Conservation (phyloP, 2,888 invertebrate species). For the Gnatocerus cornutus region DNA sequence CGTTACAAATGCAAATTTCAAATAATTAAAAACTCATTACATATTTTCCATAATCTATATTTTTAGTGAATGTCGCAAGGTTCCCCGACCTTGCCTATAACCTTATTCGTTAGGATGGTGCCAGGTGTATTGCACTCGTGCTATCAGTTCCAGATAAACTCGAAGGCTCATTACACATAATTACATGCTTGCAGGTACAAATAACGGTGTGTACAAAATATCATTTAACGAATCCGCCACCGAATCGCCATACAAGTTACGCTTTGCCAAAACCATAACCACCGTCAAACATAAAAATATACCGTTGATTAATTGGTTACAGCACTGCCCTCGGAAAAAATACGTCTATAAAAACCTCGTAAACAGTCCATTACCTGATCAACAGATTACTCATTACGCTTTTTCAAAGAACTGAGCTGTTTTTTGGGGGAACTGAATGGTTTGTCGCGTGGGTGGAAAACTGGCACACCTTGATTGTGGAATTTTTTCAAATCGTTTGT, state of each 20-base stretch:
- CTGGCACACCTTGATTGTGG: constrained; percentile 24
- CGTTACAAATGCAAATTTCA: too few relatives aligned
- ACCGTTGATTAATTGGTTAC: background rate
- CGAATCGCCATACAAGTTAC: constrained; percentile 14
- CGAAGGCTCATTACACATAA: constrained; percentile 35
- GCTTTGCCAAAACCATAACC: constrained; percentile 17
- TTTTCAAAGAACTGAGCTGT: background rate
- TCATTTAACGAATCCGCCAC: constrained; percentile 36
- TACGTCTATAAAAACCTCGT: constrained; percentile 11
- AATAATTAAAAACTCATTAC: too few relatives aligned
- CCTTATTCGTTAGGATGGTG: constrained; percentile 2
- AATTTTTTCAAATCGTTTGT: constrained; percentile 14
- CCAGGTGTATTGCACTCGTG: constrained; percentile 16
- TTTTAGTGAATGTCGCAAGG: background rate
- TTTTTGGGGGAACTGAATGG: constrained; percentile 12
- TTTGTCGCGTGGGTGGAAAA: constrained; percentile 11
- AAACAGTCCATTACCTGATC: constrained; percentile 19
- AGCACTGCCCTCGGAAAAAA: background rate
- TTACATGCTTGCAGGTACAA: constrained; percentile 24
- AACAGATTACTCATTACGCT: constrained; percentile 17
- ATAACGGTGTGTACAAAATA: constrained; percentile 26
- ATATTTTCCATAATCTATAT: background rate
- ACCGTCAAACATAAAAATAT: constrained; percentile 6
- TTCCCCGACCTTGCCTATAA: background rate
- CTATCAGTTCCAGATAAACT: constrained; percentile 27